These are phyloP conservation scores for Alcedo atthis DNA, from an alignment of 2,797 vertebrate genomes.

Conservation along the genomic window DNA sequence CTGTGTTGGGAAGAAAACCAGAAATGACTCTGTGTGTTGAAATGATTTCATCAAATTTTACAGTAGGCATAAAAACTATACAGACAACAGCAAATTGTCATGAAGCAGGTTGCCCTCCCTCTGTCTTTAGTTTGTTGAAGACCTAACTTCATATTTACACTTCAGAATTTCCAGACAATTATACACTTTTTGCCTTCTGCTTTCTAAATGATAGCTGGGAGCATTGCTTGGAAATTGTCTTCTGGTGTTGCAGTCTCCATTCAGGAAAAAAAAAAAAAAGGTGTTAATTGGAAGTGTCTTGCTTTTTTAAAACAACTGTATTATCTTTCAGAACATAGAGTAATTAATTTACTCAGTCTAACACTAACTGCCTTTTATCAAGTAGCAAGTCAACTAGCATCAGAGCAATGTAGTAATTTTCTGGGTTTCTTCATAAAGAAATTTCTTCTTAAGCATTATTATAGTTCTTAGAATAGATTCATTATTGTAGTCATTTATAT, in stretches of 20 bases:
- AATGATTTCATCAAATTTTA: background rate
- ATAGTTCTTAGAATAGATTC: background rate
- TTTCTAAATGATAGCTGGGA: background rate
- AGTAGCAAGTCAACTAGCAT: background rate
- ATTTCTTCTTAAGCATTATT: background rate
- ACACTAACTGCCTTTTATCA: background rate
- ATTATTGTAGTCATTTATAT: background rate
- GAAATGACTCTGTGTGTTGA: background rate
- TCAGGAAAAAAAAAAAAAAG: background rate
- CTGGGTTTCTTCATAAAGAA: background rate
- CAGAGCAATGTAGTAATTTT: background rate
- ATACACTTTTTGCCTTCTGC: background rate
- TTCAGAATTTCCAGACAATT: background rate
- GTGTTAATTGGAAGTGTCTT: background rate
- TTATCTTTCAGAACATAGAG: background rate
- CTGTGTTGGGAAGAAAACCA: background rate
- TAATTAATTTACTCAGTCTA: background rate
- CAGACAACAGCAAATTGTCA: background rate
- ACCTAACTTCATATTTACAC: background rate
- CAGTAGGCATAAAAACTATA: background rate
- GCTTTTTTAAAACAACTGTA: background rate
- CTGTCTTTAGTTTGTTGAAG: background rate
- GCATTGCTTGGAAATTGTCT: background rate
- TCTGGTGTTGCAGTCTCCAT: background rate
- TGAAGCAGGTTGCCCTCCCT: background rate